Evolutionary conservation across 2,113 vertebrate species (phyloP), one percentile per base, ranked within the genome.

Genomic region (Prionailurus bengalensis): DNA sequence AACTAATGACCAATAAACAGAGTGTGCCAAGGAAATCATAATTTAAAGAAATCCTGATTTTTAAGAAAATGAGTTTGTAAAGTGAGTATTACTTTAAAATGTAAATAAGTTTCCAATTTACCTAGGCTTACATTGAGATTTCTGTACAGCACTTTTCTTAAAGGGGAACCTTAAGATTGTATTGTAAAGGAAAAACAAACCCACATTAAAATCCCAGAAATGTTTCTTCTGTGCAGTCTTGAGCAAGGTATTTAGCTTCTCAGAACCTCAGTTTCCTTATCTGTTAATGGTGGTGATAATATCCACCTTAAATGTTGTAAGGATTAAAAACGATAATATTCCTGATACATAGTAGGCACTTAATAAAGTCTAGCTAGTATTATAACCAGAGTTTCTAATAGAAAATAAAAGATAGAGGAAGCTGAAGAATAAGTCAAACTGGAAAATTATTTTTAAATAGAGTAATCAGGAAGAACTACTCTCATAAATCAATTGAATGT

Each of bases 141-240:
- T 97, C 83, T 87, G 7, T 51, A 89, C 39, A 96, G n/a, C 39
- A 95, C 17, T 88, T 95, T 91, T 81, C 71, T 92, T 95, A 90
- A 94, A 90, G 36, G 13, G 61, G 29, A 95, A 61, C 39, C n/a
- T 95, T 65, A 92, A 94, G 36, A 29, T 33, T 91, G 0, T 31
- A 70, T 27, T 36, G 58, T 25, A 86, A 95, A 89, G 13, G 42
- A 93, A 95, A 93, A 95, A 16, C 21, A 92, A 87, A 10, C 61
- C 21, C 53, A 73, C 55, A 78, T 33, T 85, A 81, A 90, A 96
- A 80, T 92, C 36, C 55, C 55, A 93, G 33, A 51, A 83, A 68
- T 66, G 21, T 48, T 21, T 85, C 48, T 80, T 85, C 5, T 76
- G 31, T 63, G 78, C 25, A 84, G 58, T 87, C 58, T 84, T 87